Evolutionary conservation across 2,888 invertebrate species (phyloP), one percentile per base, ranked within the genome.

Genomic region (Erebia aethiops): DNA sequence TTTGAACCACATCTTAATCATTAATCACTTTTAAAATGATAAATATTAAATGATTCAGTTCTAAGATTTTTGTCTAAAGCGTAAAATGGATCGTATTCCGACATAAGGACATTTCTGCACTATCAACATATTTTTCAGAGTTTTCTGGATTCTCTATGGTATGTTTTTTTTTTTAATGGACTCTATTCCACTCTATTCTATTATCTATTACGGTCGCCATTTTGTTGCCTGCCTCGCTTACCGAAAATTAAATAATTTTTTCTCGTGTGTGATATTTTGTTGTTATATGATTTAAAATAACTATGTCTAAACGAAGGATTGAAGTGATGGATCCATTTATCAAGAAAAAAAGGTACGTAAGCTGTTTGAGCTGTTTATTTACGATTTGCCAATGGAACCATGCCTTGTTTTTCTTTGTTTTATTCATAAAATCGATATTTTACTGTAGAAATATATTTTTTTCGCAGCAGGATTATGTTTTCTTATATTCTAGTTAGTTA

Each of bases 321-420:
- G 98, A 97, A 94, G 96, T 97, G 75, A 95, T 96, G 82, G 97
- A 97, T 84, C 97, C 97, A 4, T 97, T 97, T 85, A 94, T 97
- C 72, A 96, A 96, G 88, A 95, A 96, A 88, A 96, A 95, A 92
- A 94, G 95, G 97, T 97, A 89, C 74, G 84, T 81, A 71, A 18
- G 61, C 18, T 21, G 13, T 46, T 61, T 52, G 7, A 54, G 7
- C 16, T 46, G 41, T 54, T 10, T 46, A 46, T 26, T 64, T 56
- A 43, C 21, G 9, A 41, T 58, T 51, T 60, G 8, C 7, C 11
- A 5, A 26, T 13, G 26, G 11, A 16, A 46, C 54, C 61, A 66
- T 66, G 54, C 61, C 61, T 70, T 60, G 70, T 70, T 64, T 58
- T 57, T 65, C 65, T 66, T 70, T 70, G 70, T 66, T 70, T 70